Evolutionary conservation across 2,888 invertebrate species (phyloP).

Genomic region (Acrocyrtus sp.): DNA sequence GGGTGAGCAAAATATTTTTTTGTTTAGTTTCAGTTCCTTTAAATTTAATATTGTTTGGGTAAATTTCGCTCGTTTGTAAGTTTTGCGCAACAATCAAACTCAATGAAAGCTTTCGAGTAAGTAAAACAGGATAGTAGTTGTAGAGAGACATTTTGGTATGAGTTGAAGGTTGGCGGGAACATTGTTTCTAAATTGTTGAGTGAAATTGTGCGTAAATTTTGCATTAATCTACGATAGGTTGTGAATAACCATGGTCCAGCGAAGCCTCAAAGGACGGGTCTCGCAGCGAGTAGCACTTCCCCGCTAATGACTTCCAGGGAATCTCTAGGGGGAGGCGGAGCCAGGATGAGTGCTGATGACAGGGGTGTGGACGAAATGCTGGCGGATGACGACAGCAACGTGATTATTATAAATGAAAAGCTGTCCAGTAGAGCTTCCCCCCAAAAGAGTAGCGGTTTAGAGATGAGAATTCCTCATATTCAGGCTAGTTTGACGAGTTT

Average conservation of each 20-base stretch:
- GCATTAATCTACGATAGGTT: too few relatives aligned
- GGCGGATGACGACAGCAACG: constrained; percentile 1
- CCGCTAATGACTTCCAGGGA: constrained; percentile 59
- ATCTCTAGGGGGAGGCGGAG: constrained; percentile 42
- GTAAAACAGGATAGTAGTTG: too few relatives aligned
- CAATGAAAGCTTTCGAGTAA: too few relatives aligned
- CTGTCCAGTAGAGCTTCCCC: constrained; percentile 4
- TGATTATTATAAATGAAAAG: constrained; percentile 2
- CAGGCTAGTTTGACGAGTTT: constrained; percentile 78
- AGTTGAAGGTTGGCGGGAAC: too few relatives aligned
- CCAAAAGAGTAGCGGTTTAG: constrained; percentile 15
- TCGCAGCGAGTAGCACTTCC: constrained; percentile 64
- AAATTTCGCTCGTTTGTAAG: too few relatives aligned
- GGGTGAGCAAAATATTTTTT: background rate
- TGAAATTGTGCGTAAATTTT: background rate
- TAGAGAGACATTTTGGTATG: too few relatives aligned
- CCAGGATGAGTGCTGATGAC: constrained; percentile 1
- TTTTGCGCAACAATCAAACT: too few relatives aligned
- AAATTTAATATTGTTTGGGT: too few relatives aligned
- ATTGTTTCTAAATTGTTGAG: background rate
- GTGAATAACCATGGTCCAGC: constrained; percentile 75
- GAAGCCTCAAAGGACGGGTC: constrained; percentile 75
- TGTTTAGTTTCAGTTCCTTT: background rate
- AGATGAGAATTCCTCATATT: constrained; percentile 69
- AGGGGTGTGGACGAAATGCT: constrained; percentile 12